Base-by-base conservation (phyloP, 2,888 invertebrate genomes). In the Peribatodes rhomboidaria region DNA sequence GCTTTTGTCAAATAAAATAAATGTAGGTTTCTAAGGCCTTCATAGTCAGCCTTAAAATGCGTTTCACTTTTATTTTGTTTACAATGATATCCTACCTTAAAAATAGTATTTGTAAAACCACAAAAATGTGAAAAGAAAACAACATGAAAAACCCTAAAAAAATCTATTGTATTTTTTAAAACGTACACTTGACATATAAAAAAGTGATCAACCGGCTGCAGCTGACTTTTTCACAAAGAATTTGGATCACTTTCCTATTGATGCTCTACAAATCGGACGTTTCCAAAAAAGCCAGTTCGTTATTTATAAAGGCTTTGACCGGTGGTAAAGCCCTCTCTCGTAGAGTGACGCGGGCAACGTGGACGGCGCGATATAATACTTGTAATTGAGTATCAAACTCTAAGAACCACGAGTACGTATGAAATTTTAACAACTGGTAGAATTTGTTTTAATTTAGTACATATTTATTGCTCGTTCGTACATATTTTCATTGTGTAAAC, bases 1-100 rank as follows among this genome's bases (percentile, higher is more conserved):
- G 76, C 67, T 71, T n/a, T 73, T 72, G 69, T 60, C 68, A 69
- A 70, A 72, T 73, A 73, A 75, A 73, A 73, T 67, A 72, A 71
- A 59, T 55, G 47, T 52, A 49, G 16, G 41, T 10, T 49, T 20
- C 41, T 33, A 44, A 57, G 20, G 20, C 33, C 10, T 37, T 33
- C 14, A 57, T 46, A 41, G 31, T 53, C 57, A 63, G 60, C 60
- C 44, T 53, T 53, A 39, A 54, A 47, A 50, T 9, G 35, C 35
- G 6, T 27, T 27, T 27, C 6, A 20, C 37, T 41, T 41, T 16
- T 8, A 41, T 41, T 41, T 41, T 16, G 16, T 14, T 39, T 14
- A 14, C 14, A 39, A 14, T 41, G 14, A 8, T 41, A 6, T 4
- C 27, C 3, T 27, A 4, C 27, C 2, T 27, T 27, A 27, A 27